phyloP scores from a whole-genome alignment of 2,888 invertebrate species.

The Tubulanus polymorphus region DNA sequence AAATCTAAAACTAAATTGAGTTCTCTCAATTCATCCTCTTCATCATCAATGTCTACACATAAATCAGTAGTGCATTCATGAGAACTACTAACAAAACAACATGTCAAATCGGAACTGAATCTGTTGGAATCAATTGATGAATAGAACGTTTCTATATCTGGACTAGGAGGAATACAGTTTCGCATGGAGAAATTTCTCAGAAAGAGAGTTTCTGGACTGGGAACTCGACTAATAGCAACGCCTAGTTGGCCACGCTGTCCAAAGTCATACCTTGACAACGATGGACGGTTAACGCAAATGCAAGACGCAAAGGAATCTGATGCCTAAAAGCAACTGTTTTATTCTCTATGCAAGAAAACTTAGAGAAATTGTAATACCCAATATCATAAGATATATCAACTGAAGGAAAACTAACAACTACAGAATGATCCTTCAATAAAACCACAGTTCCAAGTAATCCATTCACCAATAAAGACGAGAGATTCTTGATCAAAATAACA shows the following conservation, averaged over 20 bases:
- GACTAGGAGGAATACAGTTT: no score
- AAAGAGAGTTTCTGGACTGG: no score
- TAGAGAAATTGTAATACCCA: background rate
- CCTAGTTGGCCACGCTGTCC: slow-evolving; percentile 14
- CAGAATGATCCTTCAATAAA: background rate
- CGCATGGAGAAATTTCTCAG: no score
- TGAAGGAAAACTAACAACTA: background rate
- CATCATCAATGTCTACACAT: no score
- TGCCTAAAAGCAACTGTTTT: background rate
- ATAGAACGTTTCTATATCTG: no score
- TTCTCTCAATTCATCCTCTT: no score
- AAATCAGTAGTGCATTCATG: no score
- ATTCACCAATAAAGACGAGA: slow-evolving; percentile 12
- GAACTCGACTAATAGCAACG: slow-evolving; percentile 16
- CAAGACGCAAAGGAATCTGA: background rate
- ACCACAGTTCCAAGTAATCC: slow-evolving; percentile 12
- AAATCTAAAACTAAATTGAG: no score
- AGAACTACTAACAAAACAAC: no score
- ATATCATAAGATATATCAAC: no score
- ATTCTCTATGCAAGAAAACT: background rate
- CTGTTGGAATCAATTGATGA: no score
- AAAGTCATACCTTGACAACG: slow-evolving; percentile 2
- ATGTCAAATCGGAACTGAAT: no score
- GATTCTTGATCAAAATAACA: slow-evolving; percentile 12
- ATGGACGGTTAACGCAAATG: background rate